phyloP scores from a whole-genome alignment of 2,113 vertebrate species.

The Brienomyrus brachyistius region DNA sequence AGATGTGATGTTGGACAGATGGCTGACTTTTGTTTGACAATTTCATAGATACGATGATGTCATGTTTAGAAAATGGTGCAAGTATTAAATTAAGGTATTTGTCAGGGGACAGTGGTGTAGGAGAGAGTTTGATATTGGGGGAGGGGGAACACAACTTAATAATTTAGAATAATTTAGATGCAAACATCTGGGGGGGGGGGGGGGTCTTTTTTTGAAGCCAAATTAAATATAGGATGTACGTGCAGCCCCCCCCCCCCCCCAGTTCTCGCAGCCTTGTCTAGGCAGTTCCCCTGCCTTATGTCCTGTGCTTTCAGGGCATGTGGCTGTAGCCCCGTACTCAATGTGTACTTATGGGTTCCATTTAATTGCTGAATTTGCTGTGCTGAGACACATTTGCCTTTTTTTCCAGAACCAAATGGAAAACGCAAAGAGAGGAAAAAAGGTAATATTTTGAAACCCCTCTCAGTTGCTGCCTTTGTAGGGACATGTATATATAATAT shows the following conservation, averaged over 20 bases:
- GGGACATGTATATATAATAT: background rate
- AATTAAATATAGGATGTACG: background rate
- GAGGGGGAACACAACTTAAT: background rate
- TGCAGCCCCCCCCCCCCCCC: background rate
- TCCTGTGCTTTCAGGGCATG: background rate
- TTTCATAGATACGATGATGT: background rate
- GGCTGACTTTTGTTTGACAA: background rate
- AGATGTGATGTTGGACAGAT: background rate
- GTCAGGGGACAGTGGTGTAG: background rate
- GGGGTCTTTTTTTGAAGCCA: background rate
- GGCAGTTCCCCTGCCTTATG: background rate
- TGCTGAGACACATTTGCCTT: constrained; percentile 23
- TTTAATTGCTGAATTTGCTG: background rate
- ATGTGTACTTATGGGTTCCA: background rate
- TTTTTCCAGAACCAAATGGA: constrained; percentile 52
- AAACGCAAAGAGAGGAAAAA: constrained; percentile 58
- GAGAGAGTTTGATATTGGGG: background rate
- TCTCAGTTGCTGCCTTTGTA: background rate
- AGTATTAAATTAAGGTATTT: background rate
- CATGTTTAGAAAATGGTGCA: background rate
- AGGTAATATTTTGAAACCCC: constrained; percentile 39
- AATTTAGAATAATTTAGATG: background rate
- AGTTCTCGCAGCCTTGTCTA: background rate
- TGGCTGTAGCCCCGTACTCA: background rate
- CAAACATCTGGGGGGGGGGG: background rate